Percentiles rank a stretch among this genome's conserved stretches.
These are phyloP conservation scores for Anaspis maculata DNA, from an alignment of 2,888 invertebrate species.

Conservation along the genomic window DNA sequence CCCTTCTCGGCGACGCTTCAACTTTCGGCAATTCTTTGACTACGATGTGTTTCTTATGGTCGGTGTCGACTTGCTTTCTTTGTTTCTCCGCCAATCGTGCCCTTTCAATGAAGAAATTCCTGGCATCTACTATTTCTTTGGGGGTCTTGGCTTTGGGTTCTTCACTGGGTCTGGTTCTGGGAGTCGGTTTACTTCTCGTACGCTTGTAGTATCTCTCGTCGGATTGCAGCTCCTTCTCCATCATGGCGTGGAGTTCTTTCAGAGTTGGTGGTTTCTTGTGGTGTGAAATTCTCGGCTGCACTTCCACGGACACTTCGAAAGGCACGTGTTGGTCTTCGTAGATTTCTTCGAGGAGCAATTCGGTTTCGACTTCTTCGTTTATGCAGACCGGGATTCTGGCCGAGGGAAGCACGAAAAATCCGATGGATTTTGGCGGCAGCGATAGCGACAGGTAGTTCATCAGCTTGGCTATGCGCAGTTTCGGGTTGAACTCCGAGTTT, in stretches of 20 bases:
- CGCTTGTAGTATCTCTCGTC: conserved; percentile 30
- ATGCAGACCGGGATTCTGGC: conserved; percentile 54
- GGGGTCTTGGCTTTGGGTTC: conserved; percentile 2
- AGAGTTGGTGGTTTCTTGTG: conserved; percentile 12
- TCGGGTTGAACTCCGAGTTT: conserved; percentile 44
- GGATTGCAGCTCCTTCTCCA: conserved; percentile 29
- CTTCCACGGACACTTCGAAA: conserved; percentile 41
- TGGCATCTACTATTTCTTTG: conserved; percentile 3
- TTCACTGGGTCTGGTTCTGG: no score
- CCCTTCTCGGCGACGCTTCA: conserved; percentile 1
- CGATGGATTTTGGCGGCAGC: conserved; percentile 59
- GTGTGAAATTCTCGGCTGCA: conserved; percentile 9
- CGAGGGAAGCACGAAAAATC: conserved; percentile 66
- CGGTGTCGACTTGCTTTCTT: conserved; percentile 10
- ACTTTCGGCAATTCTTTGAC: conserved; percentile 7
- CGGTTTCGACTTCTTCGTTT: conserved; percentile 28
- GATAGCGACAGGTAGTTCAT: conserved; percentile 48
- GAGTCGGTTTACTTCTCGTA: conserved; percentile 8
- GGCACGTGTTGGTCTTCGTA: conserved; percentile 37
- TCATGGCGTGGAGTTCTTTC: conserved; percentile 15
- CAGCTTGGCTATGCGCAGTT: conserved; percentile 46
- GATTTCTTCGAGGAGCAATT: conserved; percentile 28
- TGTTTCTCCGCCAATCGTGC: conserved; percentile 17
- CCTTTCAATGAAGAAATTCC: conserved; percentile 15
- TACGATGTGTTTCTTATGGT: conserved; percentile 1